Evolutionary conservation across 1,140 invertebrate species (phyloP).

Genomic region (Drusus annulatus): DNA sequence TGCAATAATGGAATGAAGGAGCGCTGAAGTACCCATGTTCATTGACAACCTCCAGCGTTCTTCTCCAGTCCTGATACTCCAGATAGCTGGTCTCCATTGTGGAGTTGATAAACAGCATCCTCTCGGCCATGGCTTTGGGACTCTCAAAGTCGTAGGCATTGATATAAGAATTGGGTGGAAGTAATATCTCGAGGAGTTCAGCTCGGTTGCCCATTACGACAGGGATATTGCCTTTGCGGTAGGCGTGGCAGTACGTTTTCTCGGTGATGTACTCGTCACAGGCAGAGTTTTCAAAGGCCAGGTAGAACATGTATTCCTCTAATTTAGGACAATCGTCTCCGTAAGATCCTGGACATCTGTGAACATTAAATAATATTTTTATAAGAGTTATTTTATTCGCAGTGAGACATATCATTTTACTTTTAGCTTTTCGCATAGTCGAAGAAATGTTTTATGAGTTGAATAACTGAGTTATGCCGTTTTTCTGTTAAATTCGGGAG

Average conservation of each 20-base stretch:
- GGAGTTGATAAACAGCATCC: slow-evolving; percentile 70
- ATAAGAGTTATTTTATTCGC: no score
- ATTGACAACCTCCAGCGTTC: slow-evolving; percentile 77
- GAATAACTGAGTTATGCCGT: no score
- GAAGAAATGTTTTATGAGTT: no score
- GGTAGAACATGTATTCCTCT: slow-evolving; percentile 80
- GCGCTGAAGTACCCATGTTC: slow-evolving; percentile 81
- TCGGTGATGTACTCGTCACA: slow-evolving; percentile 82
- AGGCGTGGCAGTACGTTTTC: slow-evolving; percentile 79
- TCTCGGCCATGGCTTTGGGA: slow-evolving; percentile 74
- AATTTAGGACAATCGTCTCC: slow-evolving; percentile 72
- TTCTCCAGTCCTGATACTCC: slow-evolving; percentile 81
- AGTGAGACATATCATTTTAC: no score
- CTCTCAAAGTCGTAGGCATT: slow-evolving; percentile 82
- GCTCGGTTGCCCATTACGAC: slow-evolving; percentile 77
- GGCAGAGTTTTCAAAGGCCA: slow-evolving; percentile 83
- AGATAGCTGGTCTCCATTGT: slow-evolving; percentile 60
- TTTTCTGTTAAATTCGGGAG: no score
- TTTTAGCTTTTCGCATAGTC: no score
- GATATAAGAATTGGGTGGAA: slow-evolving; percentile 80
- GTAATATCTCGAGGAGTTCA: slow-evolving; percentile 69
- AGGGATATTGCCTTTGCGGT: slow-evolving; percentile 77
- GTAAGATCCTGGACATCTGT: slow-evolving; percentile 77
- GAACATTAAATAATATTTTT: slow-evolving; percentile 55
- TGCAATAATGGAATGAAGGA: slow-evolving; percentile 82